Conservation (phyloP, 2,113 vertebrate genomes). For the Nanorana parkeri region DNA sequence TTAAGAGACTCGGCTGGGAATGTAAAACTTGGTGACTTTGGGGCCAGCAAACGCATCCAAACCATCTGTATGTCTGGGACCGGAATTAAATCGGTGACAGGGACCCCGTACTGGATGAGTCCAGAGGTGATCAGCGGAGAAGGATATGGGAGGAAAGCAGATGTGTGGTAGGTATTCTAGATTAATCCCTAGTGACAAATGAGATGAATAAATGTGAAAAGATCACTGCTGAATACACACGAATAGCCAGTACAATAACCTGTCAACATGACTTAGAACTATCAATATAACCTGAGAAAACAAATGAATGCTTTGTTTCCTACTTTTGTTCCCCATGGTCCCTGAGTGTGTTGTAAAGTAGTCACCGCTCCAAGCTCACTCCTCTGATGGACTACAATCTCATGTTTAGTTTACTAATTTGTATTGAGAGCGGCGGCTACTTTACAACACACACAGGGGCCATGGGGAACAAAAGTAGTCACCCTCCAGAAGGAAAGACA, state of each 20-base stretch:
- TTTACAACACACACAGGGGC: too few relatives aligned
- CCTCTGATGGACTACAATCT: too few relatives aligned
- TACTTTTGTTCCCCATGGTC: too few relatives aligned
- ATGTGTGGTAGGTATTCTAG: constrained; percentile 83
- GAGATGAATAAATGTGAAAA: not conserved
- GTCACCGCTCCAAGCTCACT: too few relatives aligned
- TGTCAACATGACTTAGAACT: not conserved
- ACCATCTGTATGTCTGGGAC: constrained; percentile 95
- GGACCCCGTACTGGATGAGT: constrained; percentile 96
- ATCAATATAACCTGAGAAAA: not conserved
- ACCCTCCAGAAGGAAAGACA: too few relatives aligned
- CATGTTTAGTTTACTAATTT: too few relatives aligned
- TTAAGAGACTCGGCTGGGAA: constrained; percentile 90
- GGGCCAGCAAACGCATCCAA: constrained; percentile 93
- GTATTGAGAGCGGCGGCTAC: too few relatives aligned
- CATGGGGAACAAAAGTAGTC: too few relatives aligned
- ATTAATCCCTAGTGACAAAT: constrained; percentile 22
- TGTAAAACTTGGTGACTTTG: constrained; percentile 91
- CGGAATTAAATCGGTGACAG: constrained; percentile 91
- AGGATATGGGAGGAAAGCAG: constrained; percentile 90
- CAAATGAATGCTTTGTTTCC: too few relatives aligned
- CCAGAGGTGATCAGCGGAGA: constrained; percentile 93
- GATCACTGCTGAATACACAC: not conserved
- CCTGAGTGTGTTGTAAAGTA: too few relatives aligned
- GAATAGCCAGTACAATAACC: not conserved